A percentile compares a stretch with the other conserved stretches of the same genome.
These are phyloP conservation scores for Intellagama lesueurii DNA, from an alignment of 2,797 vertebrate genomes.

Conservation along the genomic window DNA sequence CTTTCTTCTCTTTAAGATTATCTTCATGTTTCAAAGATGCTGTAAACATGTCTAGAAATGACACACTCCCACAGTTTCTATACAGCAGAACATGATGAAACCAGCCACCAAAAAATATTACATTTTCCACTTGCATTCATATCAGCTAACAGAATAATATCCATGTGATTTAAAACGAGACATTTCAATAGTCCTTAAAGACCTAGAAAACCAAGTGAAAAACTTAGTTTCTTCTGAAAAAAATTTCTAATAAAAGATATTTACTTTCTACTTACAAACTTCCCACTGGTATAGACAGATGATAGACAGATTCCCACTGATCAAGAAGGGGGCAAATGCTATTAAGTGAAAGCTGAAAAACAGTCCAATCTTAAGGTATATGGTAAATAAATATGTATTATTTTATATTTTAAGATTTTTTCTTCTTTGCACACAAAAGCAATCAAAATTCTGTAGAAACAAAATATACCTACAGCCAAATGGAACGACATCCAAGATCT, in stretches of 20 bases:
- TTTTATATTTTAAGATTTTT: neutral
- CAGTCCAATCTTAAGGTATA: neutral
- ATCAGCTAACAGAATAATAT: constrained; percentile 65
- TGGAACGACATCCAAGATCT: neutral
- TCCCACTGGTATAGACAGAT: neutral
- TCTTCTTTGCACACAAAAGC: neutral
- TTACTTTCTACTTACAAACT: neutral
- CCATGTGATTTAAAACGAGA: constrained; percentile 60
- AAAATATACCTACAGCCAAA: neutral
- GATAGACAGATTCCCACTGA: neutral
- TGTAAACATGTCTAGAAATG: constrained; percentile 59
- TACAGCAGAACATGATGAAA: constrained; percentile 65
- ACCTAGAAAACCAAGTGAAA: constrained; percentile 48
- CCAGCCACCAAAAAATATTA: constrained; percentile 69
- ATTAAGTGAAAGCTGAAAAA: neutral
- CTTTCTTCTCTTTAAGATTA: constrained; percentile 53
- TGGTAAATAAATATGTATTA: neutral
- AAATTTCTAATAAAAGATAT: neutral
- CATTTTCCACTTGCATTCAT: constrained; percentile 68
- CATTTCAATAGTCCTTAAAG: constrained; percentile 56
- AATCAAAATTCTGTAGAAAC: neutral
- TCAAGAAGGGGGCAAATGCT: neutral
- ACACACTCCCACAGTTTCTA: constrained; percentile 60
- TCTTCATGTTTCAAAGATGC: constrained; percentile 51
- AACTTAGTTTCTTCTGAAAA: constrained; percentile 16